A percentile compares a stretch with the other conserved stretches of the same genome.
phyloP scores from a whole-genome alignment of 2,113 vertebrate species.

The Micronycteris hirsuta region DNA sequence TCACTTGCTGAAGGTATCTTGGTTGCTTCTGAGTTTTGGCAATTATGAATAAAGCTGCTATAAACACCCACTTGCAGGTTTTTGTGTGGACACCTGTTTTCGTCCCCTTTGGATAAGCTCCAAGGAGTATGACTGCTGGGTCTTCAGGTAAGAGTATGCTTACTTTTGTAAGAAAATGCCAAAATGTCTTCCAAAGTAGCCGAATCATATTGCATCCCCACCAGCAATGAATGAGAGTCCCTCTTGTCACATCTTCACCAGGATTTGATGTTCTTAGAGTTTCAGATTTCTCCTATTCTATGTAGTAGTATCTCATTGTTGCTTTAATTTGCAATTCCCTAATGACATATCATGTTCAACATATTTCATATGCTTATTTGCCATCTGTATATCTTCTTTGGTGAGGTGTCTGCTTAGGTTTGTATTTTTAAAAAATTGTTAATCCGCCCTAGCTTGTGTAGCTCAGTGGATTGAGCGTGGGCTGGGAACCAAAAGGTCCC shows the following conservation, averaged over 20 bases:
- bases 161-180: neutral
- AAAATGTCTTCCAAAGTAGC: neutral
- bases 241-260: neutral
- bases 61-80: neutral
- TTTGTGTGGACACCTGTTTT: neutral
- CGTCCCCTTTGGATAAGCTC: neutral
- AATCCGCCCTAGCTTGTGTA: too few species aligned
- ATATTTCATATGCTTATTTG: neutral
- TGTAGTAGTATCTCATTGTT: neutral
- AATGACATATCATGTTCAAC: neutral
- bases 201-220: too few species aligned
- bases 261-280: neutral
- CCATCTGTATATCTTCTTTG: neutral
- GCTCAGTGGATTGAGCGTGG: too few species aligned
- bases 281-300: neutral
- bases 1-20: neutral
- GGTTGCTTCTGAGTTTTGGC: neutral
- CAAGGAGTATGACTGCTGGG: neutral
- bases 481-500: too few species aligned
- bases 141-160: neutral
- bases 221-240: neutral
- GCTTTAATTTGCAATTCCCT: neutral
- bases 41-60: neutral
- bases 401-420: neutral
- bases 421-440: neutral